Base-by-base conservation (phyloP, 1,140 invertebrate genomes). In the Drusus annulatus region DNA sequence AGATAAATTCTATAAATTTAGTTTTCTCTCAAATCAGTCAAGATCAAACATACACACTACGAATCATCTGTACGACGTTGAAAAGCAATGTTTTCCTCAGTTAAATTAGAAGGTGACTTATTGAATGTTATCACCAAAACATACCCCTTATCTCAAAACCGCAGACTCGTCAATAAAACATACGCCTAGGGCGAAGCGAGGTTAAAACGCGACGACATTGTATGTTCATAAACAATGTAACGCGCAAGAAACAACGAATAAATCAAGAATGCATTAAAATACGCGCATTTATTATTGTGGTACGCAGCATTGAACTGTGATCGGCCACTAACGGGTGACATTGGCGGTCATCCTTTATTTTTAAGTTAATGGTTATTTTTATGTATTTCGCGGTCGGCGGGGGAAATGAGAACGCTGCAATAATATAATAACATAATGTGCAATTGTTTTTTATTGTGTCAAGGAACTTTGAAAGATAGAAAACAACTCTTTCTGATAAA, bases 371-470 rank as follows among this genome's bases (percentile, higher is more conserved):
- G 36, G 1, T 13, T 10, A 13, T 45, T 45, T 45, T 45, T 36
- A 45, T 45, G 36, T 45, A 45, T 45, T 45, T 45, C 36, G 36
- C 36, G 36, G 36, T 51, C 68, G 21, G 19, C n/a, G 21, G 68
- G n/a, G 68, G 68, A 71, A 71, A 71, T 54, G 36, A 25, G 68
- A 71, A 50, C 68, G 68, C 68, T 50, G 68, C 50, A 71, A 71
- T 52, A 19, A 71, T 71, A 52, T 23, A 28, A 28, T 5, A 2
- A 13, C 45, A 19, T 31, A 7, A 17, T 71, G 28, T 31, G 23
- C 68, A 52, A 71, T 71, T 71, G 68, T 71, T 71, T 71, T 71
- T 71, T 71, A 71, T 71, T 71, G 68, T 71, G 68, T 71, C 68
- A 71, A 71, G 68, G 68, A 25, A 71, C 51, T 17, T 71, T 50